Evolutionary conservation across 2,113 vertebrate species (phyloP), one percentile per base, ranked within the genome.

Genomic region (Choloepus hoffmanni): DNA sequence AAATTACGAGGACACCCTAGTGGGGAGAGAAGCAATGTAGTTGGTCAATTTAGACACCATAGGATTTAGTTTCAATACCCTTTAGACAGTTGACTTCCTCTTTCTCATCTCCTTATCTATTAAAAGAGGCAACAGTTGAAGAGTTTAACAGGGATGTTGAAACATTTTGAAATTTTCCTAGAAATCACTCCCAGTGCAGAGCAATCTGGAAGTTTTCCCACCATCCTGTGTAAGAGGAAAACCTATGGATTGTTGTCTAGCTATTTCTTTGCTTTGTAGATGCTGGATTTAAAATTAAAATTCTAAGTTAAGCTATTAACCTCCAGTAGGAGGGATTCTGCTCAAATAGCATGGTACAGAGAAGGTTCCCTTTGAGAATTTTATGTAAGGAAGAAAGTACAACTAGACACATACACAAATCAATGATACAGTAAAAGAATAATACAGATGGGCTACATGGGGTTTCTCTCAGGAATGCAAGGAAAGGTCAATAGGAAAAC

Each of bases 251-350:
- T 14, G 72, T 5, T 33, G 36, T 36, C 6, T 68, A 78, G 55
- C 23, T 68, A 3, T 90, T 86, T 53, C 33, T 92, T 91, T 70
- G 45, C 55, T 45, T 70, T 53, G 4, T 53, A 73, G 72, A 55
- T 26, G 24, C 18, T 76, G 16, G n/a, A 58, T 81, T 89, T 91
- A 63, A 77, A 77, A 82, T 81, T 77, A 65, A 73, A 94, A 83
- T 10, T 73, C 1, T 74, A 88, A 5, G 3, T 48, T 43, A 24
- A 76, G 30, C 67, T 73, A 24, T 63, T 74, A 62, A 85, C 50
- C 50, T 92, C 43, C n/a, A 74, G 58, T 43, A 93, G 36, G 16
- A 63, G 85, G 10, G 33, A 89, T 79, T 93, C 72, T 40, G 45
- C 45, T 76, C 36, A 16, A 65, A 85, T 21, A 74, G 36, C 13